These are phyloP conservation scores for Dipodomys stephensi DNA, from an alignment of 2,113 vertebrate genomes.

Conservation along the genomic window DNA sequence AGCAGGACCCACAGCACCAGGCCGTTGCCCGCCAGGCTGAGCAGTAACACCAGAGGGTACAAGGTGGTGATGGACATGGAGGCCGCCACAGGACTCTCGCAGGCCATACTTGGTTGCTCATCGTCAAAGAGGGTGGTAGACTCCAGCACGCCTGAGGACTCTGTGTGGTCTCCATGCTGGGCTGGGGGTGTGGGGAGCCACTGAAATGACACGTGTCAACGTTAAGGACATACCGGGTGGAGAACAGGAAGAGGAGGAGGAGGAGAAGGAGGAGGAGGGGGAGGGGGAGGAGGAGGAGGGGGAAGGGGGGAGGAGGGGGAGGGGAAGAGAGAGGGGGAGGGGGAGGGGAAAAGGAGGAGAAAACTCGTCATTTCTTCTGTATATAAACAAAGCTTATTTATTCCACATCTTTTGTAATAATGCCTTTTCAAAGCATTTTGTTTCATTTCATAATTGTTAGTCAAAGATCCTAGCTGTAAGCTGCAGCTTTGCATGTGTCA, in stretches of 20 bases:
- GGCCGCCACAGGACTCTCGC: conserved; percentile 80
- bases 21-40: conserved; percentile 93
- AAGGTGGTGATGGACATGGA: conserved; percentile 83
- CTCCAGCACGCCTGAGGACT: not conserved
- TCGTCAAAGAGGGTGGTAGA: not conserved
- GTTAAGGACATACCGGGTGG: not conserved
- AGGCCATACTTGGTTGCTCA: conserved; percentile 18
- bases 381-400: not conserved
- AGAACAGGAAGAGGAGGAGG: not conserved
- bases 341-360: too few species aligned
- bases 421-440: not conserved
- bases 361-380: not conserved
- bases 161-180: conserved; percentile 69
- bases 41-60: conserved; percentile 87
- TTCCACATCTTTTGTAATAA: not conserved
- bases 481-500: not conserved
- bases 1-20: conserved; percentile 92
- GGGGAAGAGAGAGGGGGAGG: too few species aligned
- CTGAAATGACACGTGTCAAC: conserved; percentile 50
- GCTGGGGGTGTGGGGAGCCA: not conserved
- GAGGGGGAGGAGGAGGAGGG: too few species aligned
- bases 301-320: too few species aligned
- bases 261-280: not conserved
- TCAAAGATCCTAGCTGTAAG: not conserved
- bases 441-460: not conserved